Evolutionary conservation across 1,140 invertebrate genomes (phyloP), one percentile per base, ranked within the genome.

Genomic region (Chlorops oryzae): DNA sequence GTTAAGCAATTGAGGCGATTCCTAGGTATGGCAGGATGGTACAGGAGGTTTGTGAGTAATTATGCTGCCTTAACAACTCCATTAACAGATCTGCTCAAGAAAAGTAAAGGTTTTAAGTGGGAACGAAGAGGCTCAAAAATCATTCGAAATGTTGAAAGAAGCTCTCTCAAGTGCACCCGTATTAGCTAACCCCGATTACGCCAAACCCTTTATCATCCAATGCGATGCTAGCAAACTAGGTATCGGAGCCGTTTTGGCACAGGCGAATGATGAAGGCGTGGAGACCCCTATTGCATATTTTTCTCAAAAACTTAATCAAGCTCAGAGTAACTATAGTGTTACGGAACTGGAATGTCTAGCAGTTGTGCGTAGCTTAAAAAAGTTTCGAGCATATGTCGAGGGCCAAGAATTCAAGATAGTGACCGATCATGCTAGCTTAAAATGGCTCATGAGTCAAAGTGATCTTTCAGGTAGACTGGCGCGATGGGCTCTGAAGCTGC

Each of bases 21-120:
- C 34, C 27, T 71, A 10, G 65, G 66, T n/a, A 44, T 68, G 32
- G 50, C 49, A 5, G 58, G 44, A 10, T 68, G 68, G 66, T 73
- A 72, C 47, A 23, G 59, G 3, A 46, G 62, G 17, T 75, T 75
- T 50, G 63, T 74, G 13, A 17, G 37, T 22, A 56, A 67, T 46
- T 75, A 68, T 51, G 51, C 73, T 25, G 3, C 42, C 13, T n/a
- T 44, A 9, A 13, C 42, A 7, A n/a, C 42, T 3, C 42, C 42
- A 3, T n/a, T 44, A n/a, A 44, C 42, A 13, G 42, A 44, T 44
- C 25, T 44, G 9, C n/a, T 24, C 7, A 44, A 15, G 27, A 25
- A 12, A n/a, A 44, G 27, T 10, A 3, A 4, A 3, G 27, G 27
- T 13, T 44, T 44, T 28, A 24, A 9, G 23, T 23, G 20, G n/a